Conservation (phyloP, 2,888 invertebrate species). For the Anarsia innoxiella region DNA sequence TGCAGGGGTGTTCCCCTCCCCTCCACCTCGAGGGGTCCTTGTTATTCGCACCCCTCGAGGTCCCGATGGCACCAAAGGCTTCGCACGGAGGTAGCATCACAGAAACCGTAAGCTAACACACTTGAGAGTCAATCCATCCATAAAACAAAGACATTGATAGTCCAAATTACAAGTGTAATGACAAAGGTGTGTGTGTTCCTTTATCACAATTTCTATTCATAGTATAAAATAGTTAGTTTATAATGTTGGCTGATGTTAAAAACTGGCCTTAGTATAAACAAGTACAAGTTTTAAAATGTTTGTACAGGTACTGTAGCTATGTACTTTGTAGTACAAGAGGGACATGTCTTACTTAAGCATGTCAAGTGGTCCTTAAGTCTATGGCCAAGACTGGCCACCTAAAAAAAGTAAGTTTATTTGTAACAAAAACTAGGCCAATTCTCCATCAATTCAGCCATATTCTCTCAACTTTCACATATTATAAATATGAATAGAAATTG, state of each 20-base stretch:
- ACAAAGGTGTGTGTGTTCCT: conserved; percentile 1
- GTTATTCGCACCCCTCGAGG: conserved; percentile 85
- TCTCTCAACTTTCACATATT: conserved; percentile 18
- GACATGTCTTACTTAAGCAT: too few relatives aligned
- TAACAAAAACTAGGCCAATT: too few relatives aligned
- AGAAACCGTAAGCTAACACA: conserved; percentile 14
- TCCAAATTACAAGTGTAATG: conserved; percentile 11
- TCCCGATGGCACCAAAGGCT: conserved; percentile 83
- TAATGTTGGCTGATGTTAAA: too few relatives aligned
- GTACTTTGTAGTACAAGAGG: too few relatives aligned
- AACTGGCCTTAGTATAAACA: too few relatives aligned
- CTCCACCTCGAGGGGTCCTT: conserved; percentile 62
- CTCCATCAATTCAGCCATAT: too few relatives aligned
- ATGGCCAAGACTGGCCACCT: too few relatives aligned
- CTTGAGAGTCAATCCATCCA: conserved; percentile 38
- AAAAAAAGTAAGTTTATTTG: too few relatives aligned
- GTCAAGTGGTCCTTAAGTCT: too few relatives aligned
- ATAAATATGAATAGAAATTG: conserved; percentile 27
- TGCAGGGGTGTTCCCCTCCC: conserved; percentile 55
- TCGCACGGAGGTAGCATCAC: conserved; percentile 60
- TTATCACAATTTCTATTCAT: conserved; percentile 10
- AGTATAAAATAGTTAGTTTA: too few relatives aligned
- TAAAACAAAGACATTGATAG: conserved; percentile 21
- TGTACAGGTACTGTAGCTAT: too few relatives aligned
- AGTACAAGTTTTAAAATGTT: too few relatives aligned